phyloP scores from a whole-genome alignment of 2,888 invertebrate species.

The Pristionchus entomophagus region DNA sequence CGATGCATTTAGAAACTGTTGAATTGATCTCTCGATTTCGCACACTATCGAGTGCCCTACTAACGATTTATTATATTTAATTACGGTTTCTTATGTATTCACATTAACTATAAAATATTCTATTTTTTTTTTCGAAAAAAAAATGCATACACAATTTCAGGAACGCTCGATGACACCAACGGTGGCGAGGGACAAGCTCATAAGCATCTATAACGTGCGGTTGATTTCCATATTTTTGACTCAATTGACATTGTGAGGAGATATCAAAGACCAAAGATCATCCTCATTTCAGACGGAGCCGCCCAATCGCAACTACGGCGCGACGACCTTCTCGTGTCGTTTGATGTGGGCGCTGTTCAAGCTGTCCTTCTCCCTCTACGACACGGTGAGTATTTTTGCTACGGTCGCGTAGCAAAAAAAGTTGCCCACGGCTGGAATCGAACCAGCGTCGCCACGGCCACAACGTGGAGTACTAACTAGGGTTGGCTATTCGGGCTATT shows the following conservation, averaged over 20 bases:
- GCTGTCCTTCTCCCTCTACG: constrained; percentile 39
- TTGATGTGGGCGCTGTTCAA: constrained; percentile 9
- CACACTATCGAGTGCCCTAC: too few relatives aligned
- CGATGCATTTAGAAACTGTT: too few relatives aligned
- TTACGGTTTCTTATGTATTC: too few relatives aligned
- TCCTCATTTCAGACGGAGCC: neutral
- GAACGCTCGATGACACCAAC: neutral
- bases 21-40: too few relatives aligned
- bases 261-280: neutral
- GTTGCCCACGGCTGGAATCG: constrained; percentile 58
- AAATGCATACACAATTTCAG: too few relatives aligned
- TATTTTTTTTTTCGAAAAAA: too few relatives aligned
- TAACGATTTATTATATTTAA: too few relatives aligned
- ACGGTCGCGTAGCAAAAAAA: constrained; percentile 17
- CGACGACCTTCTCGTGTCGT: neutral
- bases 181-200: constrained; percentile 14
- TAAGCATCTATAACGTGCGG: constrained; percentile 3
- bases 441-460: constrained; percentile 68
- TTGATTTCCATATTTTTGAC: too few relatives aligned
- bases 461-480: constrained; percentile 70
- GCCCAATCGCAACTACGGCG: neutral
- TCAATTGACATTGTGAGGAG: too few relatives aligned
- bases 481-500: constrained; percentile 69
- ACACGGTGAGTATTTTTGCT: too few relatives aligned
- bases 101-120: too few relatives aligned